phyloP scores from a whole-genome alignment of 92 coral and sea anemone species.

The Galaxea fascicularis region DNA sequence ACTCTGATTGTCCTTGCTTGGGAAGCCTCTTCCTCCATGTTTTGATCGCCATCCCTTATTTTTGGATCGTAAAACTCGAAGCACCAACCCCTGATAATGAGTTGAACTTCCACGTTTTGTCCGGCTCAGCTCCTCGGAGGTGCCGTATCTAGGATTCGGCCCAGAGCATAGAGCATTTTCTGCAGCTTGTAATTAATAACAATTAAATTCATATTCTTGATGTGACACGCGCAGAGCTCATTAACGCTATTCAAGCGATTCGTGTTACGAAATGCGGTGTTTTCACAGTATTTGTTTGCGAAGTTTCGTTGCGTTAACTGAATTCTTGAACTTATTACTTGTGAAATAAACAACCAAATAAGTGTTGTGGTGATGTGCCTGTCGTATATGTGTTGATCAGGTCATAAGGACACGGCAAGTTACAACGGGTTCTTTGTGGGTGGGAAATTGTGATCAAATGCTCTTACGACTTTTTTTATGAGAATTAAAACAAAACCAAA shows the following conservation, averaged over 20 bases:
- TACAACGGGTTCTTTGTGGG: constrained; percentile 33
- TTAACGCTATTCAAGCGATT: constrained; percentile 30
- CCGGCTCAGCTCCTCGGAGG: not conserved
- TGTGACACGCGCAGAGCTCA: constrained; percentile 51
- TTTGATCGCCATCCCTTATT: not conserved
- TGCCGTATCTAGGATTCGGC: constrained; percentile 5
- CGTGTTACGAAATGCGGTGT: constrained; percentile 27
- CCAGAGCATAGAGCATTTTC: constrained; percentile 12
- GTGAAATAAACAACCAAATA: not conserved
- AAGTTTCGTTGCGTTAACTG: not conserved
- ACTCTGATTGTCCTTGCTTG: not conserved
- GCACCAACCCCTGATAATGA: not conserved
- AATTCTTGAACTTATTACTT: not conserved
- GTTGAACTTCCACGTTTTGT: not conserved
- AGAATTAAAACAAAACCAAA: not conserved
- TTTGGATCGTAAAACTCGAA: not conserved
- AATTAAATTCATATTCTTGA: constrained; percentile 36
- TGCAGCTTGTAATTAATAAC: constrained; percentile 25
- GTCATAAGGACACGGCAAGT: not conserved
- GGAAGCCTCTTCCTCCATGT: not conserved
- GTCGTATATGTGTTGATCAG: not conserved
- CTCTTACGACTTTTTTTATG: not conserved
- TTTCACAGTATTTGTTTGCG: constrained; percentile 17
- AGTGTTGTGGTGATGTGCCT: not conserved
- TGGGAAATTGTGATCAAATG: constrained; percentile 43